Evolutionary conservation across 2,797 vertebrate genomes (phyloP).

Genomic region (Ara ararauna): DNA sequence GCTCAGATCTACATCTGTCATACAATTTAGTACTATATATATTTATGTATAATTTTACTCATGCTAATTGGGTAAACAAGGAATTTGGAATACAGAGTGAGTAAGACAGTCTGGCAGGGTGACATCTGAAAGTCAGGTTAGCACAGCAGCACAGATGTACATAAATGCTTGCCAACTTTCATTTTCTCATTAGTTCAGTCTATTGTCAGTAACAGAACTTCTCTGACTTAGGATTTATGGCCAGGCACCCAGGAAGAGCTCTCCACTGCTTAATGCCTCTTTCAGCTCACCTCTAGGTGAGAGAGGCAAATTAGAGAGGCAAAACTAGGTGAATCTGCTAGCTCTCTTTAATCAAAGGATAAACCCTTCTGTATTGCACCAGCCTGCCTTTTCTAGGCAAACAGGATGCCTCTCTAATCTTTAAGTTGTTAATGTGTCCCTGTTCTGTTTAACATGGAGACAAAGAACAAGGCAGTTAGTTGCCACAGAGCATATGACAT

Average conservation of each 20-base stretch:
- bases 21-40: background rate
- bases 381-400: too few relatives aligned
- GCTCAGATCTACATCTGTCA: background rate
- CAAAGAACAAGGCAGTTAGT: background rate
- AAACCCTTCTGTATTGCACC: too few relatives aligned
- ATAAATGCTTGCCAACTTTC: background rate
- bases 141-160: background rate
- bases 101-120: background rate
- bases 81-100: background rate
- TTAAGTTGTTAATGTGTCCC: background rate
- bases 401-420: background rate
- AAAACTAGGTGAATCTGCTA: too few relatives aligned
- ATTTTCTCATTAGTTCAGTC: background rate
- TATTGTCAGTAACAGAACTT: background rate
- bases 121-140: background rate
- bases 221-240: background rate
- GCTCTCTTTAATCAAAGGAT: too few relatives aligned
- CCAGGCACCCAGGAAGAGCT: background rate
- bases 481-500: background rate
- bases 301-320: too few relatives aligned
- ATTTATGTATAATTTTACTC: background rate
- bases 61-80: background rate
- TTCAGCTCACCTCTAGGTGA: background rate
- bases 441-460: background rate
- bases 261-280: background rate